Base-by-base conservation (phyloP, 1,140 invertebrate genomes). In the Dufourea novaeangliae region DNA sequence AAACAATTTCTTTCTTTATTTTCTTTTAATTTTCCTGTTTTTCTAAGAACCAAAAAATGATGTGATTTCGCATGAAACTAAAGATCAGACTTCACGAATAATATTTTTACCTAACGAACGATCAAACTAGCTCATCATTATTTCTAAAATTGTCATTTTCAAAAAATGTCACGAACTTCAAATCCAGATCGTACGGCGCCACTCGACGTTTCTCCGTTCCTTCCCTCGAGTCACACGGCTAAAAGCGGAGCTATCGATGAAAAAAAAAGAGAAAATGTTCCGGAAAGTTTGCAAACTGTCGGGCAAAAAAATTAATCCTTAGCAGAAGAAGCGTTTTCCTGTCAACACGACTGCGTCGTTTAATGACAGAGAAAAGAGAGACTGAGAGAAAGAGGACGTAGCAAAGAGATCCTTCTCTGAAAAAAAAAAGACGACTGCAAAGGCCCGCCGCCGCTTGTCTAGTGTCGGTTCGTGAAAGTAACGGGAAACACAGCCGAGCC, bases 371-470 rank as follows among this genome's bases (percentile, higher is more conserved):
- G 1, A 10, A 20, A 17, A 25, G 6, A 22, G 2, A 22, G 20
- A 8, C 17, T 2, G 6, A 57, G 29, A 8, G 6, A 57, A 17
- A 8, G 29, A 61, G 27, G 25, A 59, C 20, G 14, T 22, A 44
- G 34, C 14, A 8, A 54, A 22, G 50, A n/a, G 41, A 32, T n/a
- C 32, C 27, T 44, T 66, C n/a, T 11, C 14, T 0, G 12, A 66
- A 17, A 66, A 66, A n/a, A n/a, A n/a, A n/a, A n/a, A n/a, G n/a
- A 25, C 34, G 37, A 63, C 37, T 34, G 56, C 29, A n/a, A 59
- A 59, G 20, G 29, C 20, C 29, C 29, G 8, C 20, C 17, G 29
- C 12, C n/a, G n/a, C n/a, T n/a, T 20, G 56, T 59, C 14, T 59
- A 59, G 4, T 34, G 56, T 29, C 54, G 56, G 56, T 34, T 29